Evolutionary conservation across 2,797 vertebrate species (phyloP), one percentile per base, ranked within the genome.

Genomic region (Columba guinea): DNA sequence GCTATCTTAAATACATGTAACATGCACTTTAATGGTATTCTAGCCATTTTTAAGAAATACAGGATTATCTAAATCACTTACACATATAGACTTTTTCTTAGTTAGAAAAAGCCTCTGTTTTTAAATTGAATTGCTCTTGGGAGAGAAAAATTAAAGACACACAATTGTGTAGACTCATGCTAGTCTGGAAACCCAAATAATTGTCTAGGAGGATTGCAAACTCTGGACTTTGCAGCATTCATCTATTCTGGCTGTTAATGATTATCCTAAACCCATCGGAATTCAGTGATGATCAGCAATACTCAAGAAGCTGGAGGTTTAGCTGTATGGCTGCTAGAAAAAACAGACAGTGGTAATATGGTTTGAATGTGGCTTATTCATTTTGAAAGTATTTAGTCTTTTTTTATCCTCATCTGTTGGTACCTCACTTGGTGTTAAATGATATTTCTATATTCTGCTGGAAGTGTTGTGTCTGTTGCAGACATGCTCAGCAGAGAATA

Each of bases 241-340:
- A 30, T 56, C 53, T 37, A 16, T 70, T 70, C 22, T 94, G 76
- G 49, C 80, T 95, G 63, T 90, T 96, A 84, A 89, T 85, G 52
- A 84, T 92, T 93, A 84, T 81, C 44, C 49, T 80, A 81, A 80
- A 30, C 46, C 84, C 70, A 64, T 20, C 18, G 73, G 68, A 76
- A 89, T 84, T 64, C 75, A 82, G n/a, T 18, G 82, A 69, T 78
- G 48, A 86, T 88, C 69, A 94, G 84, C 95, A 92, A 70, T 70
- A 51, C 53, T 90, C 77, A 60, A 18, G 56, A 89, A 96, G 46
- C 18, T 64, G 35, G 30, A 84, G 46, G 26, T 84, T 76, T 77
- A 53, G 32, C 46, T 73, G 10, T 34, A 52, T 15, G 27, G 24
- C 11, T 48, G 52, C 52, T 84, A 55, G 67, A 19, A 81, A 85